Evolutionary conservation across 2,797 vertebrate species (phyloP).

Genomic region (Pteropus rufus): DNA sequence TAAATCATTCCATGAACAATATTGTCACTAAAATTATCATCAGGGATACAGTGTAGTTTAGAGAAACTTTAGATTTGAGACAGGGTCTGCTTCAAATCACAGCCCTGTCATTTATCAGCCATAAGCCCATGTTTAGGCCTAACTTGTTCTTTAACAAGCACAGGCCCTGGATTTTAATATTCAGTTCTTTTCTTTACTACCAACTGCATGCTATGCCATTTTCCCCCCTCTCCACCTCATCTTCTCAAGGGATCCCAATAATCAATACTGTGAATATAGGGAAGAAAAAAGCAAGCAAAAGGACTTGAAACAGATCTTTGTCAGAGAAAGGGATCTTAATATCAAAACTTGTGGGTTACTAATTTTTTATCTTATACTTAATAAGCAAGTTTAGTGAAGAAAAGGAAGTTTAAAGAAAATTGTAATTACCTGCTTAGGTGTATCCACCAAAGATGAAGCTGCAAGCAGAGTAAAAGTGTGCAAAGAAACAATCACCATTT

Average conservation of each 20-base stretch:
- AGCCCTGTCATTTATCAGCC: not conserved
- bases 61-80: not conserved
- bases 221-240: not conserved
- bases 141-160: too few relatives aligned
- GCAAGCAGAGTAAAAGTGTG: slow-evolving; percentile 98
- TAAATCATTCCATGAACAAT: not conserved
- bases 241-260: not conserved
- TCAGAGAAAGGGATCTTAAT: not conserved
- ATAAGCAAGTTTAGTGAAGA: not conserved
- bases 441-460: slow-evolving; percentile 95
- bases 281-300: slow-evolving; percentile 12
- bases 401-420: not conserved
- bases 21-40: not conserved
- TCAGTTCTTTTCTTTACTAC: not conserved
- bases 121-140: not conserved
- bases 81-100: not conserved
- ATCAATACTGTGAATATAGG: not conserved
- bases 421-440: slow-evolving; percentile 94
- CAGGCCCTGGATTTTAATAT: not conserved
- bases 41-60: not conserved
- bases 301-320: not conserved
- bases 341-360: not conserved
- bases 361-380: not conserved
- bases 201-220: not conserved
- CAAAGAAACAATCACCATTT: slow-evolving; percentile 96